Base-by-base conservation (phyloP, 2,888 invertebrate genomes). In the Ophioninae sp. region DNA sequence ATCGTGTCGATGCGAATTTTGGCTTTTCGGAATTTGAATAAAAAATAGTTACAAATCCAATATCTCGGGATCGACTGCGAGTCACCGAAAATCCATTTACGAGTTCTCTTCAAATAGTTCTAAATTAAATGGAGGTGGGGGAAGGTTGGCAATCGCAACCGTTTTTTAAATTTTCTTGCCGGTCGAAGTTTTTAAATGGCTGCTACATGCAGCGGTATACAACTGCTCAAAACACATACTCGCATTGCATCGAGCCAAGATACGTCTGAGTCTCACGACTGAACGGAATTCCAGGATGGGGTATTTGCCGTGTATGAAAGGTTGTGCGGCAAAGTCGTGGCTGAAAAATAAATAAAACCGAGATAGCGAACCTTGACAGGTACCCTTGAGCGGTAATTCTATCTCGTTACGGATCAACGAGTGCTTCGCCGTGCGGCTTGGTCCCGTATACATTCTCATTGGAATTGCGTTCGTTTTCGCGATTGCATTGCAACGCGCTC, bases 401-500 rank as follows among this genome's bases (percentile, higher is more conserved):
- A 86, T 87, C 87, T 87, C 86, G 89, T 89, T 87, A 88, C 87
- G 88, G 87, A 88, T 88, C 87, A 86, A 85, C 83, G 50, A 17
- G 17, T 79, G 86, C 82, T 83, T 85, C 82, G 83, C 84, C 86
- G 85, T 87, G 87, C 88, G 86, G 87, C 86, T 87, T 86, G 86
- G 78, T 82, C 82, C 83, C 68, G 65, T 50, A 50, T 13, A 23
- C 20, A 67, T 30, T 74, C 80, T 67, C 59, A 37, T 50, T 57
- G 72, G 50, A 72, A 59, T 72, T 79, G 64, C 77, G 39, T 80
- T 70, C 64, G 59, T 73, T 76, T 79, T 68, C 77, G 50, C 70
- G 41, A 39, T 73, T 59, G 69, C 65, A 72, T 70, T 70, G 70
- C 73, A 37, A 62, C 39, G 69, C 62, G 62, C 50, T 68, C 64